phyloP scores from a whole-genome alignment of 2,113 vertebrate genomes.

The Dermatemys mawii region DNA sequence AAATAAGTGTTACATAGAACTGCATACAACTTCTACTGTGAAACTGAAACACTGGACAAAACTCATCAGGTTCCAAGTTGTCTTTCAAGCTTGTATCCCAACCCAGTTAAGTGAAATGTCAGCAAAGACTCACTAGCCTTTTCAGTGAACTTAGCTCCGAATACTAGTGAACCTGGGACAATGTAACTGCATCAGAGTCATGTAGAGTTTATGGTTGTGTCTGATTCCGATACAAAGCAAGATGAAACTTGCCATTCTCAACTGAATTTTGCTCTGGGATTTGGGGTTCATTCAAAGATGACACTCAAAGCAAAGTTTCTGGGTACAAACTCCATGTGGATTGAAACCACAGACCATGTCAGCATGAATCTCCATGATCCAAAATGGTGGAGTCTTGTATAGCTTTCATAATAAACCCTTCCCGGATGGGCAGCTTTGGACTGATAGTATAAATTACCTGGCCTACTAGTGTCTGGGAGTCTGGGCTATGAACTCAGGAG shows the following conservation, averaged over 20 bases:
- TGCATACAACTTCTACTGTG: not conserved
- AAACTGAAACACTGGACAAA: not conserved
- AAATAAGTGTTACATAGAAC: not conserved
- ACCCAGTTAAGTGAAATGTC: not conserved
- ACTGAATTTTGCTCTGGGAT: not conserved
- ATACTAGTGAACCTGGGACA: not conserved
- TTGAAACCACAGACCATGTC: not conserved
- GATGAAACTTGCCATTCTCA: not conserved
- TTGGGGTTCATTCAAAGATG: not conserved
- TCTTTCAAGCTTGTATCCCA: not conserved
- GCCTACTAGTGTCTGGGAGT: not conserved
- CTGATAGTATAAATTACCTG: not conserved
- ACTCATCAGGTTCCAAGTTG: not conserved
- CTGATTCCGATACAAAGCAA: not conserved
- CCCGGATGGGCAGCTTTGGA: not conserved
- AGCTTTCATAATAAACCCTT: not conserved
- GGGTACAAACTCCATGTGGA: not conserved
- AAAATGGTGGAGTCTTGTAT: not conserved
- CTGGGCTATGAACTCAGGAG: not conserved
- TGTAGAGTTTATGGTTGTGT: not conserved
- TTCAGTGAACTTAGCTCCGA: not conserved
- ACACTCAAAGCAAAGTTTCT: fast-evolving
- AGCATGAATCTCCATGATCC: not conserved
- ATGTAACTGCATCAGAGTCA: not conserved
- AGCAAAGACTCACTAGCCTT: not conserved